phyloP scores from a whole-genome alignment of 1,140 invertebrate species.

The Drosophila leontia region DNA sequence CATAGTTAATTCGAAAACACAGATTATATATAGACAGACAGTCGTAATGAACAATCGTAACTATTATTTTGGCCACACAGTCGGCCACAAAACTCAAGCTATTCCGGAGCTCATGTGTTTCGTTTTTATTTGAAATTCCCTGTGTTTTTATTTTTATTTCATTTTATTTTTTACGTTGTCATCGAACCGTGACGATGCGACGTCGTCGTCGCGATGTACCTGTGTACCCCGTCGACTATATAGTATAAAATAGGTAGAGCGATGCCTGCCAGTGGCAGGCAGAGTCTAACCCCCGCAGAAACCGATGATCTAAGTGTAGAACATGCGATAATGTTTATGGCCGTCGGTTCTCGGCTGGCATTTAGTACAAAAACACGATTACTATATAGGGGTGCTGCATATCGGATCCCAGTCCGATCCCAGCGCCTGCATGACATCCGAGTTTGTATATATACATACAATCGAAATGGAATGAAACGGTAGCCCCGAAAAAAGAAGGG shows the following conservation, averaged over 20 bases:
- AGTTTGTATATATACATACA: conserved; percentile 12
- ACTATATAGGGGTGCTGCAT: conserved; percentile 65
- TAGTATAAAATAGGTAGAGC: conserved; percentile 26
- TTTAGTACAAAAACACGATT: conserved; percentile 23
- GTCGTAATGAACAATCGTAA: conserved; percentile 29
- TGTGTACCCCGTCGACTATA: conserved; percentile 35
- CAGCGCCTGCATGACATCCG: conserved; percentile 67
- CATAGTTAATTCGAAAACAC: conserved; percentile 5
- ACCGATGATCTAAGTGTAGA: conserved; percentile 78
- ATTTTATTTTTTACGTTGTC: conserved; percentile 66
- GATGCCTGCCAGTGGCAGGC: background rate
- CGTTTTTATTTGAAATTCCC: conserved; percentile 43
- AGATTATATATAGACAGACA: conserved; percentile 21
- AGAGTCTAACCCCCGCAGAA: conserved; percentile 63
- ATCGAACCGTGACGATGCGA: conserved; percentile 76
- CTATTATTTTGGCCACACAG: conserved; percentile 52
- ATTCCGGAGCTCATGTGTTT: conserved; percentile 57
- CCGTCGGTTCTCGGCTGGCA: conserved; percentile 33
- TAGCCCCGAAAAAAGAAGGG: conserved; percentile 53
- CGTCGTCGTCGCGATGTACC: conserved; percentile 63
- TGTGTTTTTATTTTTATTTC: conserved; percentile 43
- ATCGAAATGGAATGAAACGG: conserved; percentile 39
- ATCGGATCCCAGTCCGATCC: conserved; percentile 35
- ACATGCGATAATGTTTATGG: conserved; percentile 81
- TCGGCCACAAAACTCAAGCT: conserved; percentile 35